phyloP scores from a whole-genome alignment of 2,113 vertebrate species.

The Kryptolebias marmoratus region DNA sequence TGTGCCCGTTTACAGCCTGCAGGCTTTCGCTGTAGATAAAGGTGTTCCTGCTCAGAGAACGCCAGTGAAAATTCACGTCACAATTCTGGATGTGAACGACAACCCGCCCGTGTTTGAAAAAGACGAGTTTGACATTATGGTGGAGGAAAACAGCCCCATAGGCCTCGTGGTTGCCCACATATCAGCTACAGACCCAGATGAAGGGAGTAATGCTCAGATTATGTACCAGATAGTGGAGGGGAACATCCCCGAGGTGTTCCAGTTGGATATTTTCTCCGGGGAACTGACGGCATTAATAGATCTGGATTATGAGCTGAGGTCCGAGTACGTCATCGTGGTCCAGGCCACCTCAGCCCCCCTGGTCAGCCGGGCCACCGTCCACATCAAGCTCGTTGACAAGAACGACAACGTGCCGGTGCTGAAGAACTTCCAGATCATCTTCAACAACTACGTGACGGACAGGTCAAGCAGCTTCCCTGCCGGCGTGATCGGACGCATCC shows the following conservation, averaged over 20 bases:
- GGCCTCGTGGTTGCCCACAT: slow-evolving; percentile 91
- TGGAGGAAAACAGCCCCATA: slow-evolving; percentile 96
- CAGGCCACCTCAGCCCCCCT: slow-evolving; percentile 95
- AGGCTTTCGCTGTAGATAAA: slow-evolving; percentile 90
- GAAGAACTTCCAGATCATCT: slow-evolving; percentile 96
- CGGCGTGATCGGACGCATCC: slow-evolving; percentile 91
- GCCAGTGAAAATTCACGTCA: slow-evolving; percentile 87
- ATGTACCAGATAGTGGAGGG: slow-evolving; percentile 99
- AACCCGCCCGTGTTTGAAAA: slow-evolving; percentile 93
- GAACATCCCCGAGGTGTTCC: slow-evolving; percentile 96
- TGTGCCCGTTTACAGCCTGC: slow-evolving; percentile 85
- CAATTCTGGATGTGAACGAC: slow-evolving; percentile 93
- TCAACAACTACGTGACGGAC: slow-evolving; percentile 97
- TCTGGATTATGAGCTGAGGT: slow-evolving; percentile 90
- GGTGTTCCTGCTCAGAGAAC: slow-evolving; percentile 88
- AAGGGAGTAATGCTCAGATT: slow-evolving; percentile 96
- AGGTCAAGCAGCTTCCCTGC: slow-evolving; percentile 91
- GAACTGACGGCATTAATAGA: slow-evolving; percentile 92
- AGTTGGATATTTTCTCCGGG: slow-evolving; percentile 95
- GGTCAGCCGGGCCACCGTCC: slow-evolving; percentile 92
- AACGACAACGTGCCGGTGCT: slow-evolving; percentile 92
- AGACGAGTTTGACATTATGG: slow-evolving; percentile 94
- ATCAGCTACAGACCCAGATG: slow-evolving; percentile 91
- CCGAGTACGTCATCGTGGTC: slow-evolving; percentile 92
- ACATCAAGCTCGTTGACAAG: slow-evolving; percentile 90